Evolutionary conservation across 2,797 vertebrate genomes (phyloP).

Genomic region (Clarias platycephalus): DNA sequence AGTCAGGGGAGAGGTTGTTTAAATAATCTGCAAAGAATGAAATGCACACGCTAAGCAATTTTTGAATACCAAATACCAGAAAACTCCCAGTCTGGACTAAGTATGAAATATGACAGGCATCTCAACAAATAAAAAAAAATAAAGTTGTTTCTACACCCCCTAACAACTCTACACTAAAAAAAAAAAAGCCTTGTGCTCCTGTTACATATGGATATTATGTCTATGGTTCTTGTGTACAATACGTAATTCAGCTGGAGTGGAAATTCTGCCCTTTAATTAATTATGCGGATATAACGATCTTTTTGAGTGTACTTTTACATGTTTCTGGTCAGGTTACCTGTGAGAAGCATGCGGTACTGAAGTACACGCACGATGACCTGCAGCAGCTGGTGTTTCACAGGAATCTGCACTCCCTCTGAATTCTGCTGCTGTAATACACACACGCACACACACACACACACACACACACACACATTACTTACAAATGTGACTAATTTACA

Average conservation of each 20-base stretch:
- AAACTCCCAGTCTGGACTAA: not conserved
- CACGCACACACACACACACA: conserved; percentile 24
- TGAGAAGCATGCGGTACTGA: conserved; percentile 92
- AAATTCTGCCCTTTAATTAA: too few relatives aligned
- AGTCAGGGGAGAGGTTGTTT: conserved; percentile 96
- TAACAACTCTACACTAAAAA: not conserved
- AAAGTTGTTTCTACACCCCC: not conserved
- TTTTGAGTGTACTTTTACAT: not conserved
- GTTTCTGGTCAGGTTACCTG: conserved; percentile 74
- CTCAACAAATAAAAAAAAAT: not conserved
- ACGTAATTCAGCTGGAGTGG: too few relatives aligned
- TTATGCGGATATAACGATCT: too few relatives aligned
- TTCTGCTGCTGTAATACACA: conserved; percentile 69
- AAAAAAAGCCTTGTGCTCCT: too few relatives aligned
- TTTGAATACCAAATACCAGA: conserved; percentile 7
- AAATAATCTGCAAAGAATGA: conserved; percentile 84
- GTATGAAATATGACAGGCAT: not conserved
- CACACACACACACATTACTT: too few relatives aligned
- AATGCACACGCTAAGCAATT: conserved; percentile 12
- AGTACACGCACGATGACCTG: conserved; percentile 88
- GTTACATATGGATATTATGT: too few relatives aligned
- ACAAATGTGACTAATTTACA: not conserved
- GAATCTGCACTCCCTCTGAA: conserved; percentile 73
- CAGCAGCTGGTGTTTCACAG: conserved; percentile 87
- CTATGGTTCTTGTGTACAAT: too few relatives aligned